Evolutionary conservation across 92 coral and sea anemone species (phyloP).

Genomic region (Desmophyllum pertusum): DNA sequence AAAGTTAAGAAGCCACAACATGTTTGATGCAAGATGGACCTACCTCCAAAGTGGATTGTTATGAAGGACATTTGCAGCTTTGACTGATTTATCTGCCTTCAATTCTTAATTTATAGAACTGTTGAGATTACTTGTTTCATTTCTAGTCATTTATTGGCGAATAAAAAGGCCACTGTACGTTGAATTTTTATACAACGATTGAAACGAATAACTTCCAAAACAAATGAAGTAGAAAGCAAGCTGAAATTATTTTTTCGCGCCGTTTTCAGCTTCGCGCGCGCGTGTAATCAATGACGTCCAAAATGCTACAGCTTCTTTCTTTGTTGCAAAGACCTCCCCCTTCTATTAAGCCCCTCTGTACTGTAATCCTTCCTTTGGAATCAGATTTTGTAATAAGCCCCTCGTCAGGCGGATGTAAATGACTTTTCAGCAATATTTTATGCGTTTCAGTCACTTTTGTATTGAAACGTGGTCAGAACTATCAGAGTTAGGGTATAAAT

Average conservation of each 20-base stretch:
- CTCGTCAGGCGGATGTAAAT: no score
- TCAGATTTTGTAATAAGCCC: no score
- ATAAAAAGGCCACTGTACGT: background rate
- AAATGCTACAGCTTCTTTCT: background rate
- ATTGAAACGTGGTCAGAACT: no score
- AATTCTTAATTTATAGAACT: background rate
- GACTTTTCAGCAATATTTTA: no score
- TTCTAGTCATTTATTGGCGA: background rate
- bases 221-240: background rate
- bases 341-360: no score
- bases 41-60: conserved; percentile 83
- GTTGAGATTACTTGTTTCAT: background rate
- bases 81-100: background rate
- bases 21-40: no score
- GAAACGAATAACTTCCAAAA: no score
- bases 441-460: no score
- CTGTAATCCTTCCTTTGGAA: no score
- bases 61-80: conserved; percentile 55
- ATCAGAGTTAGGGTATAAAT: no score
- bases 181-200: no score
- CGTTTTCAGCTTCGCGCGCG: conserved; percentile 26
- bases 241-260: background rate
- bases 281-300: conserved; percentile 23
- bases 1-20: no score
- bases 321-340: background rate